Percentiles rank a stretch among this genome's conserved stretches.
Conservation (phyloP, 37 sponge, comb jelly and placozoan genomes). For the Haliclona indistincta region DNA sequence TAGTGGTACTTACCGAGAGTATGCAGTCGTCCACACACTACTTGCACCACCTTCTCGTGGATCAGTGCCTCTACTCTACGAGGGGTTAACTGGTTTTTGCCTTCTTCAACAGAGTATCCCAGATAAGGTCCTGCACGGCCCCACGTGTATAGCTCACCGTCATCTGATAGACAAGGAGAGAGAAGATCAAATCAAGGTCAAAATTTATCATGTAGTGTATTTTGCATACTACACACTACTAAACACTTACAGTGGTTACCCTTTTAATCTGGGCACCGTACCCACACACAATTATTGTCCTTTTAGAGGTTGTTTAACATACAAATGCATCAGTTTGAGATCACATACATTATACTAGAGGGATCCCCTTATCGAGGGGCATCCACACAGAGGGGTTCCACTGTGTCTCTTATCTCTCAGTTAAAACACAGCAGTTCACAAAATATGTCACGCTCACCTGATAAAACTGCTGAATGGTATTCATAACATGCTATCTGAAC, state of each 20-base stretch:
- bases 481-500: slow-evolving; percentile 75
- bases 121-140: slow-evolving; percentile 74
- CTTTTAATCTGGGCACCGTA: no score
- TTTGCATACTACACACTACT: no score
- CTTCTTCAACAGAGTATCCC: slow-evolving; percentile 41
- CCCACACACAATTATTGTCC: no score
- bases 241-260: no score
- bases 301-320: no score
- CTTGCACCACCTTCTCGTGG: slow-evolving; percentile 20
- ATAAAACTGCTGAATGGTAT: slow-evolving; percentile 82
- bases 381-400: no score
- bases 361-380: no score
- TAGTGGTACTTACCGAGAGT: slow-evolving; percentile 67
- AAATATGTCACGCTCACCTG: slow-evolving; percentile 44
- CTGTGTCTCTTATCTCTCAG: no score
- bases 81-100: slow-evolving; percentile 69
- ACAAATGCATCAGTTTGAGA: no score
- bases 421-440: neutral
- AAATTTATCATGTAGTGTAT: neutral
- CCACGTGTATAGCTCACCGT: slow-evolving; percentile 92
- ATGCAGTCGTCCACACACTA: slow-evolving; percentile 68
- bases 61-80: slow-evolving; percentile 40
- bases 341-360: no score
- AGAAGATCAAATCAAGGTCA: no score
- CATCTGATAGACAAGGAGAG: slow-evolving; percentile 57